Percentiles rank a stretch among this genome's conserved stretches.
Conservation (phyloP, 2,888 invertebrate species). For the Apodemia duryi region DNA sequence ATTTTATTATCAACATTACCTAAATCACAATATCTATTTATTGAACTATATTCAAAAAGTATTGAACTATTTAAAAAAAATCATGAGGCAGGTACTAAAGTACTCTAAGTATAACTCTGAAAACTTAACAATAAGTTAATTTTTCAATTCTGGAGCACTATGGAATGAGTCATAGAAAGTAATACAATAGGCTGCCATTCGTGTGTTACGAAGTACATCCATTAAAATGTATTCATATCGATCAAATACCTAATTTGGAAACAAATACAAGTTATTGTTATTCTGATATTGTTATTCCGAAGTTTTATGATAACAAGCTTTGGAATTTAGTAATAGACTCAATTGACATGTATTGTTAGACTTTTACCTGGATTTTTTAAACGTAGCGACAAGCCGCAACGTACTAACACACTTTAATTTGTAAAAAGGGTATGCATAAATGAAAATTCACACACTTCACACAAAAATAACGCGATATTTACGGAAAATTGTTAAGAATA, state of each 20-base stretch:
- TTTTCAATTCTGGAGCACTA: background rate
- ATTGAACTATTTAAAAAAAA: background rate
- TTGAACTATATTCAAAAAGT: too few species aligned
- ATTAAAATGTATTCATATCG: background rate
- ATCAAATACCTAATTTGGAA: background rate
- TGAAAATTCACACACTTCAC: slow-evolving; percentile 27
- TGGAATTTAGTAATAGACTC: background rate
- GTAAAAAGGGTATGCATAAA: slow-evolving; percentile 15
- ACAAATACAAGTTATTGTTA: background rate
- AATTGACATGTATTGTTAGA: slow-evolving; percentile 23
- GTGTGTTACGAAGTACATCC: background rate
- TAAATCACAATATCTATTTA: too few species aligned
- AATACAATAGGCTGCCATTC: background rate
- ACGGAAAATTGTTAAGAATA: slow-evolving; percentile 23
- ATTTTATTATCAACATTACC: background rate
- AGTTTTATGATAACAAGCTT: background rate
- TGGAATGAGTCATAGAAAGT: background rate
- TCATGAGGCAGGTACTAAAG: background rate
- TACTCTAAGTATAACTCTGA: background rate
- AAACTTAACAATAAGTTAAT: too few species aligned
- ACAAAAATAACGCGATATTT: slow-evolving; percentile 23
- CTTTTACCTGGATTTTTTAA: slow-evolving; percentile 35
- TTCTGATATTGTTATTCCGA: background rate
- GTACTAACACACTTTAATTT: slow-evolving; percentile 17
- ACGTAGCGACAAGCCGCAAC: slow-evolving; percentile 17